Percentiles rank a stretch among this genome's conserved stretches.
Conservation (phyloP, 2,888 invertebrate species). For the Ernsta delagoae region DNA sequence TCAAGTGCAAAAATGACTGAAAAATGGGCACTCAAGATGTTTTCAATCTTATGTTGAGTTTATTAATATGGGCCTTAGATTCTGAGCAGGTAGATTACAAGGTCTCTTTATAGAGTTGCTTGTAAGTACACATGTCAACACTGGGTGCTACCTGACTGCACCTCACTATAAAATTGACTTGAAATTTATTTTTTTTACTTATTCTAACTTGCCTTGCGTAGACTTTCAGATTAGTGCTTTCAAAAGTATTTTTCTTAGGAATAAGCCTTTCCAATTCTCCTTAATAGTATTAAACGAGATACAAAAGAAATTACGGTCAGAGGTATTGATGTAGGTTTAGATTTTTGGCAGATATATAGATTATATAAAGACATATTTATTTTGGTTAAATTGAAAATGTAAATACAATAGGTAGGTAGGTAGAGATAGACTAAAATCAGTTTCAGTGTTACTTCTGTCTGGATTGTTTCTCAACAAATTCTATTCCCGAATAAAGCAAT, state of each 20-base stretch:
- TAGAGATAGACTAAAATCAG: slow-evolving; percentile 40
- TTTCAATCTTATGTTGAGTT: no score
- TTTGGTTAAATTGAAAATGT: slow-evolving; percentile 68
- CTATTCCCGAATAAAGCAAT: slow-evolving; percentile 77
- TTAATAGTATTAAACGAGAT: slow-evolving; percentile 48
- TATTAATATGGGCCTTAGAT: no score
- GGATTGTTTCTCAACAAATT: slow-evolving; percentile 68
- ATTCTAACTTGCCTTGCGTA: slow-evolving; percentile 25
- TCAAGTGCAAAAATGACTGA: no score
- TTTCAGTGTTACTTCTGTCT: slow-evolving; percentile 55
- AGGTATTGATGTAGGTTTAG: slow-evolving; percentile 54
- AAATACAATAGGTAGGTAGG: slow-evolving; percentile 58
- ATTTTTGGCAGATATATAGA: slow-evolving; percentile 50
- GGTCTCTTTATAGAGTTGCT: neutral
- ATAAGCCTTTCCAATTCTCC: slow-evolving; percentile 55
- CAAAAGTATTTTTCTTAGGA: slow-evolving; percentile 44
- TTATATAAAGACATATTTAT: slow-evolving; percentile 58
- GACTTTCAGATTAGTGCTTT: slow-evolving; percentile 29
- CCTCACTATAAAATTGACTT: slow-evolving; percentile 11
- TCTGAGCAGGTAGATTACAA: neutral
- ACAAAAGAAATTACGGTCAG: slow-evolving; percentile 54
- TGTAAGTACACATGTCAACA: neutral
- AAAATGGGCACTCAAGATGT: no score
- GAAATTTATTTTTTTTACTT: slow-evolving; percentile 16
- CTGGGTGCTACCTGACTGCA: slow-evolving; percentile 9